Conservation (phyloP, 2,113 vertebrate genomes). For the Mastomys coucha region DNA sequence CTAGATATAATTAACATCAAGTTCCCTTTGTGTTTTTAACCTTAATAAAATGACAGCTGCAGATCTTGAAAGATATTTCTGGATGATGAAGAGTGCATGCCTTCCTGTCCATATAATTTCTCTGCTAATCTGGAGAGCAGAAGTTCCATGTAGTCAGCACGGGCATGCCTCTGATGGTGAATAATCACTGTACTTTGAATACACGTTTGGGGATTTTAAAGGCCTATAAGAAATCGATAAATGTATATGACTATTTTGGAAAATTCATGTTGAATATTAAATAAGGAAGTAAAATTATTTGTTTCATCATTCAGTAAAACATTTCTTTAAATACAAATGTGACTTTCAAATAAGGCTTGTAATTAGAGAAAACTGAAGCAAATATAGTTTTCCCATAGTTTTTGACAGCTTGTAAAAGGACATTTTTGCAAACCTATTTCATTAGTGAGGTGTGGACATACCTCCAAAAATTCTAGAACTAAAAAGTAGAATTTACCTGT, state of each 20-base stretch:
- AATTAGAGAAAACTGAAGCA: background rate
- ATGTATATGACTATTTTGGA: background rate
- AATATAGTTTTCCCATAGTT: background rate
- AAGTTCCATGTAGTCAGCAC: background rate
- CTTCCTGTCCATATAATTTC: background rate
- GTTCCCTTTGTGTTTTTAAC: conserved; percentile 14
- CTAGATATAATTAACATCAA: background rate
- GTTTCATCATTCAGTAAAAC: background rate
- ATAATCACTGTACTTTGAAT: conserved; percentile 35
- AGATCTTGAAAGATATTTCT: background rate
- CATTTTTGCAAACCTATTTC: background rate
- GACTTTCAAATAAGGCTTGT: conserved; percentile 29
- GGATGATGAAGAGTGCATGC: background rate
- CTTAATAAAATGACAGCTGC: background rate
- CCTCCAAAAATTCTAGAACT: background rate
- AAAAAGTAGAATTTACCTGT: background rate
- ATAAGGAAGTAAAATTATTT: background rate
- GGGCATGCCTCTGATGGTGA: background rate
- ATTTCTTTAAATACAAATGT: background rate
- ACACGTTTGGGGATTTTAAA: conserved; percentile 15
- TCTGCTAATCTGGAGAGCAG: background rate
- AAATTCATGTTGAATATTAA: conserved; percentile 41
- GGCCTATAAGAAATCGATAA: background rate
- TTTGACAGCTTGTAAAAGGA: background rate
- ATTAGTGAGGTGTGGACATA: background rate